These are phyloP conservation scores for Acanthochromis polyacanthus DNA, from an alignment of 2,113 vertebrate species.

Conservation along the genomic window DNA sequence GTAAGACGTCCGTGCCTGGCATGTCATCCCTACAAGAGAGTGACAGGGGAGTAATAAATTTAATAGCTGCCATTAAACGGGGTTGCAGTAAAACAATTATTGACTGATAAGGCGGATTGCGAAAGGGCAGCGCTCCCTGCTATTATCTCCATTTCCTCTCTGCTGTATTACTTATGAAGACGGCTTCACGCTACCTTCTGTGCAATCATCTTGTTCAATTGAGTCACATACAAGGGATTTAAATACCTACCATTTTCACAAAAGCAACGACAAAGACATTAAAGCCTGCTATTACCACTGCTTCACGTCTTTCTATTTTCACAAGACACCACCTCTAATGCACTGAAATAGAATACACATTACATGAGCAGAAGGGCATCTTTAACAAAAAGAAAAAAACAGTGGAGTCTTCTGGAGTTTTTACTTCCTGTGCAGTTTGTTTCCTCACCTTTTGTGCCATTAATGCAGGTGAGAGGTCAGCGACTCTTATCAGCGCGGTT, in stretches of 20 bases:
- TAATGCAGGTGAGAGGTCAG: constrained; percentile 19
- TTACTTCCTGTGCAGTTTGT: not conserved
- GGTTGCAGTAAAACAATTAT: constrained; percentile 16
- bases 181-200: constrained; percentile 2
- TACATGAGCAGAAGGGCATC: not conserved
- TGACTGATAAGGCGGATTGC: constrained; percentile 9
- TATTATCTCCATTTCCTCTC: constrained; percentile 31
- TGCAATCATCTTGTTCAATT: constrained; percentile 9
- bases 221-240: constrained; percentile 31
- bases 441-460: constrained; percentile 9
- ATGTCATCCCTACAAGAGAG: constrained; percentile 88
- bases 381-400: not conserved
- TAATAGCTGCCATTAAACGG: constrained; percentile 11
- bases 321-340: not conserved
- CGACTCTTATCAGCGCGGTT: not conserved
- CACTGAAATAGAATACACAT: not conserved
- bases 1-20: constrained; percentile 92
- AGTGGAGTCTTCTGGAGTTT: not conserved
- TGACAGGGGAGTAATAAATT: not conserved
- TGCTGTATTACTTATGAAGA: constrained; percentile 1
- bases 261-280: constrained; percentile 28
- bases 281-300: no score
- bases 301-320: not conserved
- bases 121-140: constrained; percentile 20
- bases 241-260: constrained; percentile 23